A percentile compares a stretch with the other conserved stretches of the same genome.
Conservation (phyloP, 1,140 invertebrate species). For the Drosophila pseudoobscura region DNA sequence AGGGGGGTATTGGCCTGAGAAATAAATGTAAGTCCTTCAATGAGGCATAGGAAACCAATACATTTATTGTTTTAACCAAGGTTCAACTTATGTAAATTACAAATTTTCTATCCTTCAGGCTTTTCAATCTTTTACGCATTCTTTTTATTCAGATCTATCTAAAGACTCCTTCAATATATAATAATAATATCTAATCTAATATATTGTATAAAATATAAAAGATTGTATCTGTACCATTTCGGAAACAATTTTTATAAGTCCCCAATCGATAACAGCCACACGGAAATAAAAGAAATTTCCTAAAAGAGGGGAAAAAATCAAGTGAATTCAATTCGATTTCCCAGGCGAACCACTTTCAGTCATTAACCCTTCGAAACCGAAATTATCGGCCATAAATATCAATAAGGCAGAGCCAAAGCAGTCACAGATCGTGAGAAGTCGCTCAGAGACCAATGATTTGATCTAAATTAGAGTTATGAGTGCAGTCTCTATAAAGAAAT, state of each 20-base stretch:
- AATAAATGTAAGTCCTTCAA: neutral
- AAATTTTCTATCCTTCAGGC: no score
- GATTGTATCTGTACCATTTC: no score
- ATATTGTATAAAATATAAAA: no score
- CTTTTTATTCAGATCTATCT: no score
- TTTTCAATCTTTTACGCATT: no score
- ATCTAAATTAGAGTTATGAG: slow-evolving; percentile 8
- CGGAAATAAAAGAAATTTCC: neutral
- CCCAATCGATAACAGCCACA: no score
- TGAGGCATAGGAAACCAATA: neutral
- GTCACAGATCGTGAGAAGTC: slow-evolving; percentile 56
- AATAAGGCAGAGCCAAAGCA: slow-evolving; percentile 50
- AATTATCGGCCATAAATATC: slow-evolving; percentile 69
- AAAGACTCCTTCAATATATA: no score
- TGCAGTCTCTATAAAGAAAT: neutral
- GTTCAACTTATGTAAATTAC: no score
- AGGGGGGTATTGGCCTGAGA: no score
- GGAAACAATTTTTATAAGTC: no score
- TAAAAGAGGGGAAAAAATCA: neutral
- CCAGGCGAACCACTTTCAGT: slow-evolving; percentile 29
- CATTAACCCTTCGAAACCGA: slow-evolving; percentile 58
- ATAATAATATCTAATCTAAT: no score
- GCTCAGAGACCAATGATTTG: neutral
- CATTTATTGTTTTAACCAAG: no score
- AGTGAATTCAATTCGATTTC: slow-evolving; percentile 23